Conservation (phyloP, 2,113 vertebrate genomes). For the Xyrauchen texanus region DNA sequence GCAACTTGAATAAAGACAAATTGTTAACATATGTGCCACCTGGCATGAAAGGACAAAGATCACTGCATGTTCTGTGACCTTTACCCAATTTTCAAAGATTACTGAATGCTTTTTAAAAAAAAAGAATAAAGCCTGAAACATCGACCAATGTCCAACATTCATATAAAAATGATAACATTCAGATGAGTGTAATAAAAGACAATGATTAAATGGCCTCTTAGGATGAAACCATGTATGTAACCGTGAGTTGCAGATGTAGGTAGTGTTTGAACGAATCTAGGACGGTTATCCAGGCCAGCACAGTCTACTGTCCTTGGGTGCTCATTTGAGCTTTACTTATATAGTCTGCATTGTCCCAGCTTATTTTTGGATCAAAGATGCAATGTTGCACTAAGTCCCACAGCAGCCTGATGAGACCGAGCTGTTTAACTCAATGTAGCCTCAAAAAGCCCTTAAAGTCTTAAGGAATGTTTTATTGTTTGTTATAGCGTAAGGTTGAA, state of each 20-base stretch:
- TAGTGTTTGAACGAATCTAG: constrained; percentile 59
- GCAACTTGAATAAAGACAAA: background rate
- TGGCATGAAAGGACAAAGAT: background rate
- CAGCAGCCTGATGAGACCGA: background rate
- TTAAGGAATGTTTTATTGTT: background rate
- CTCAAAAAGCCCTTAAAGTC: background rate
- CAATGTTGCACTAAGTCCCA: constrained; percentile 3
- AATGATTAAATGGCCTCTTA: background rate
- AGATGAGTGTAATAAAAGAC: background rate
- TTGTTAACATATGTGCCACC: background rate
- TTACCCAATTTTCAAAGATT: background rate
- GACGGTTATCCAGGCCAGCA: constrained; percentile 72
- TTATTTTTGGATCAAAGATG: constrained; percentile 59
- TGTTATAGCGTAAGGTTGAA: no score
- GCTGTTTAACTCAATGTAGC: background rate
- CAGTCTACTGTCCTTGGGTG: constrained; percentile 37
- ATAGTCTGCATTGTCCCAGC: constrained; percentile 39
- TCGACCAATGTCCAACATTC: background rate
- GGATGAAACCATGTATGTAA: constrained; percentile 19
- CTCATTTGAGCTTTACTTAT: constrained; percentile 42
- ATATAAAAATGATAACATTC: background rate
- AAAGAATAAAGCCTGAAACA: constrained; percentile 10
- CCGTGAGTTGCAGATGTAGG: constrained; percentile 15
- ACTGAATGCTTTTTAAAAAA: background rate
- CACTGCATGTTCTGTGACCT: background rate